Evolutionary conservation across 1,140 invertebrate genomes (phyloP).

Genomic region (Octopus sinensis): DNA sequence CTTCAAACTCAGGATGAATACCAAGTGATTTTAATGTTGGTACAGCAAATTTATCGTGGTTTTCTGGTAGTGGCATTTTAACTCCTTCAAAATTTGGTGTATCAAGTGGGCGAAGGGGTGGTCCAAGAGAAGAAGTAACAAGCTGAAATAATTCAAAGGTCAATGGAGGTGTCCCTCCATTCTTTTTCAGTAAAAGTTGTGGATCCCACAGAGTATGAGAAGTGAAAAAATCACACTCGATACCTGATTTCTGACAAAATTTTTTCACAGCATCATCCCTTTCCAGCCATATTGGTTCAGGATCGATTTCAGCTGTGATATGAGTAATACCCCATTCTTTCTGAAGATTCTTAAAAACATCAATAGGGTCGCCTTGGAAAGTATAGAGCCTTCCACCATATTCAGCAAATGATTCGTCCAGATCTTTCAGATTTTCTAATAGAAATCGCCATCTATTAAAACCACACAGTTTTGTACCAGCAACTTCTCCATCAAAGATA

Average conservation of each 20-base stretch:
- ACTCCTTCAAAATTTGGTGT: conserved; percentile 61
- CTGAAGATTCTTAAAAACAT: conserved; percentile 59
- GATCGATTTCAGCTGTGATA: conserved; percentile 68
- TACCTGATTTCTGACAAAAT: conserved; percentile 62
- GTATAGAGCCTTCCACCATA: conserved; percentile 47
- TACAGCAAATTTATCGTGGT: conserved; percentile 53
- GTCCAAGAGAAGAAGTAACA: conserved; percentile 61
- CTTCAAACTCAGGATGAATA: conserved; percentile 40
- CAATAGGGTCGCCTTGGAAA: conserved; percentile 61
- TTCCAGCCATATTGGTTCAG: conserved; percentile 69
- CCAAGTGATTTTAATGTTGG: conserved; percentile 65
- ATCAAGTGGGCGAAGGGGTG: conserved; percentile 62
- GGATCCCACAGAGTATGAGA: conserved; percentile 55
- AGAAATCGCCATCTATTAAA: conserved; percentile 67
- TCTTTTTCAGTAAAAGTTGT: conserved; percentile 42
- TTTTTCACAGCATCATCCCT: conserved; percentile 65
- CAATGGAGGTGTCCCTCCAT: conserved; percentile 48
- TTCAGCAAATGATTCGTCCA: conserved; percentile 40
- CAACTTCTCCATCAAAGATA: conserved; percentile 73
- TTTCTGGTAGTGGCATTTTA: conserved; percentile 51
- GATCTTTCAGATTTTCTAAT: conserved; percentile 44
- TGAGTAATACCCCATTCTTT: conserved; percentile 52
- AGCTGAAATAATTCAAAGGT: conserved; percentile 48
- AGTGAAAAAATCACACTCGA: conserved; percentile 59
- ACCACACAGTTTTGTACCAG: conserved; percentile 66